phyloP scores from a whole-genome alignment of 1,140 invertebrate species.

The Centruroides sculpturatus region DNA sequence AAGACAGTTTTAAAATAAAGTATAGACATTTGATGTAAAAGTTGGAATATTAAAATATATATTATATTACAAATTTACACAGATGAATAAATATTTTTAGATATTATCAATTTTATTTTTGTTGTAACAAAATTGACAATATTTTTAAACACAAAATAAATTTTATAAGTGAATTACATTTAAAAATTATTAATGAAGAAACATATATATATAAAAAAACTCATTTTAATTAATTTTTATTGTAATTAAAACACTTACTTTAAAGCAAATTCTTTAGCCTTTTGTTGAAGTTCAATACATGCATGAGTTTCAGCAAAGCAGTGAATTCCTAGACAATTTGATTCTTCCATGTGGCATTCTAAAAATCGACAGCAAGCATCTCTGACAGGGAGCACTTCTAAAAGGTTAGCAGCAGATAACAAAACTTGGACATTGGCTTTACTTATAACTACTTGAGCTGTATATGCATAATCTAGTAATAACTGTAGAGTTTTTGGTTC shows the following conservation, averaged over 20 bases:
- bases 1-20: too few species aligned
- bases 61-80: too few species aligned
- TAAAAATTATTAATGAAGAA: slow-evolving; percentile 2
- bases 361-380: slow-evolving; percentile 39
- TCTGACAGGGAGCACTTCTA: slow-evolving; percentile 38
- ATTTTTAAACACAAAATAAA: too few species aligned
- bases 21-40: too few species aligned
- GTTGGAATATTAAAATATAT: too few species aligned
- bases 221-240: background rate
- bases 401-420: slow-evolving; percentile 41
- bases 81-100: too few species aligned
- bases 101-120: too few species aligned
- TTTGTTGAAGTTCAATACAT: slow-evolving; percentile 33
- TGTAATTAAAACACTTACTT: slow-evolving; percentile 15
- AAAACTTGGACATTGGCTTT: slow-evolving; percentile 39
- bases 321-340: slow-evolving; percentile 40
- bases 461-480: slow-evolving; percentile 42
- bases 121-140: too few species aligned
- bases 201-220: background rate
- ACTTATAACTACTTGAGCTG: slow-evolving; percentile 35
- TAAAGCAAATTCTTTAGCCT: slow-evolving; percentile 31
- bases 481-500: slow-evolving; percentile 32
- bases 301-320: slow-evolving; percentile 42
- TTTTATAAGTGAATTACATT: too few species aligned
- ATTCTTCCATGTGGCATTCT: slow-evolving; percentile 38